Evolutionary conservation across 2,113 vertebrate genomes (phyloP).

Genomic region (Laticauda colubrina): DNA sequence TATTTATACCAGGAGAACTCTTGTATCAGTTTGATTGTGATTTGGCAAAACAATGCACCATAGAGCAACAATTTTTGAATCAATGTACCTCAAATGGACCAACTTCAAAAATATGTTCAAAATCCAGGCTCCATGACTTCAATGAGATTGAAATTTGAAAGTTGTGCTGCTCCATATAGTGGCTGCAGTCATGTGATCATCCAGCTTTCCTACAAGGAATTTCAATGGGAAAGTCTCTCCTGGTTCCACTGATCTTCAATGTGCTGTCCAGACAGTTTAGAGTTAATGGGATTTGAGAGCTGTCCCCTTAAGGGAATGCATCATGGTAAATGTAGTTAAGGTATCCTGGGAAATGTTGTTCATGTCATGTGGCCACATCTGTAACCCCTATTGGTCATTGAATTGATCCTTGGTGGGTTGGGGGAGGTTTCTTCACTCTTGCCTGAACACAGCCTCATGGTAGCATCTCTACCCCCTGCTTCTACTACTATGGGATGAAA

Average conservation of each 20-base stretch:
- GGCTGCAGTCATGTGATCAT: not conserved
- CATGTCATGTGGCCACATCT: no score
- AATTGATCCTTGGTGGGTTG: no score
- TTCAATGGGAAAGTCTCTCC: not conserved
- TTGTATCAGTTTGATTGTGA: not conserved
- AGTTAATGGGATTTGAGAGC: no score
- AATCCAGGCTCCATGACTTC: not conserved
- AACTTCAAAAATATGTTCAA: not conserved
- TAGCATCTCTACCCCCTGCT: no score
- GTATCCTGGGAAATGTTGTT: no score
- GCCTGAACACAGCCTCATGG: no score
- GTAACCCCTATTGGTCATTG: no score
- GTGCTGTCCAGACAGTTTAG: no score
- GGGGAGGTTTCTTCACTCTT: no score
- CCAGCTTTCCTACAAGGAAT: not conserved
- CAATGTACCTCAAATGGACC: not conserved
- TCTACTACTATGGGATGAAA: no score
- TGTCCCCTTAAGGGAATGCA: no score
- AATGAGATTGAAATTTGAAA: not conserved
- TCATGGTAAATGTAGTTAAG: no score
- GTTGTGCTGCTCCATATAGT: not conserved
- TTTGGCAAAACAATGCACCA: not conserved
- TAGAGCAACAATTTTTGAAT: not conserved
- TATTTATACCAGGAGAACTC: not conserved
- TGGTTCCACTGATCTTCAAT: not conserved